Conservation (phyloP, 2,113 vertebrate genomes). For the Ceyx cyanopectus region DNA sequence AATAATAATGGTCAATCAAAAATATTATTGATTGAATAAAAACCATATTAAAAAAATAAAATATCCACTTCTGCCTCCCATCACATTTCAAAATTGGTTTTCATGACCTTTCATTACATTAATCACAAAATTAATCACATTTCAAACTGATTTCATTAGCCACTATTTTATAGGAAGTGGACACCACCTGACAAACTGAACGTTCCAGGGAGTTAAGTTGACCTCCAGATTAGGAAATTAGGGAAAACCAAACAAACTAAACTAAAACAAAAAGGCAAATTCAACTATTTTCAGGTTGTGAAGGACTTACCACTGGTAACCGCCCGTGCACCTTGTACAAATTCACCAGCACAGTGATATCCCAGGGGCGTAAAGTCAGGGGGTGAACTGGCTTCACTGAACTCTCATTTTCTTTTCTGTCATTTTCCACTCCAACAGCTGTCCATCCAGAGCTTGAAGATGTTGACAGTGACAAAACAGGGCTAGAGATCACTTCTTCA, state of each 20-base stretch:
- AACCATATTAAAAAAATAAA: background rate
- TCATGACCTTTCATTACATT: too few species aligned
- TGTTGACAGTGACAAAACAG: conserved; percentile 89
- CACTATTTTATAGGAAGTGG: background rate
- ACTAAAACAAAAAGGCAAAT: background rate
- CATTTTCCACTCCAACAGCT: conserved; percentile 87
- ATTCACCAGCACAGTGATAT: conserved; percentile 96
- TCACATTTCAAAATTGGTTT: background rate
- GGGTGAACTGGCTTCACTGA: conserved; percentile 83
- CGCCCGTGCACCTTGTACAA: conserved; percentile 95
- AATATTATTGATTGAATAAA: background rate
- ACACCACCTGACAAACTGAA: background rate
- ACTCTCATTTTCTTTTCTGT: conserved; percentile 78
- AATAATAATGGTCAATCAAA: background rate
- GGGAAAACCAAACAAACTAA: background rate
- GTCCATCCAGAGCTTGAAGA: conserved; percentile 95
- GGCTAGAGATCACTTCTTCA: conserved; percentile 91
- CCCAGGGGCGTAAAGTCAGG: conserved; percentile 92
- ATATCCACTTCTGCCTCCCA: background rate
- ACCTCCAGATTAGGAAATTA: background rate
- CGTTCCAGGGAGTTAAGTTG: background rate
- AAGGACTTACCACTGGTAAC: conserved; percentile 89
- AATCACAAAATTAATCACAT: background rate
- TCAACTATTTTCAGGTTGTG: background rate
- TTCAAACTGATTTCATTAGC: background rate